Base-by-base conservation (phyloP, 1,140 invertebrate genomes). In the Sycobia sp. region DNA sequence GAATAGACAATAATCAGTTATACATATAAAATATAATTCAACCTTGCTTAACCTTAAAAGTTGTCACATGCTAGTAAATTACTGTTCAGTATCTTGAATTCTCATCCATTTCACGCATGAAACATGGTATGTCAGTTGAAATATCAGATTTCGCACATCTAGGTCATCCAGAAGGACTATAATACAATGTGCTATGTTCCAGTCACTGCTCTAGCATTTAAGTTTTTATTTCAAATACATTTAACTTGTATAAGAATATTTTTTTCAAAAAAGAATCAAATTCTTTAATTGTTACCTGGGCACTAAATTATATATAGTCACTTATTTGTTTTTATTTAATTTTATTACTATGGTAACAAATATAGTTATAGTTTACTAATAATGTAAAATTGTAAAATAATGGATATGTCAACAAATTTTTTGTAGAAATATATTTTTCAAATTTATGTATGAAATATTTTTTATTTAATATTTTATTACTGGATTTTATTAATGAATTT, bases 61-160 rank as follows among this genome's bases (percentile, higher is more conserved):
- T 62, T 23, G 41, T 23, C 32, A 32, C 22, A 34, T 54, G n/a
- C 20, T 54, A 13, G 25, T 46, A 9, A 27, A 60, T 60, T 60
- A 53, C 18, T 44, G 22, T 63, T 62, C 56, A 41, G 18, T 55
- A 56, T 54, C 63, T 67, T 57, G 25, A 50, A 47, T 69, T 70
- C 58, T 67, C 23, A 56, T 47, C 50, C 47, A 53, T 73, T 71
- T 72, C 49, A 73, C 58, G 69, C 69, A 69, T 76, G 76, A 77
- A 76, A 73, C 65, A 71, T 63, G 59, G 66, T 76, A 75, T 68
- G 55, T 63, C 67, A 61, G 55, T 41, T 69, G 43, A 68, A 54
- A 60, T 76, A 75, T 74, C 71, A 65, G 56, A 69, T 74, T 61
- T 71, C 68, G 63, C 65, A 68, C 66, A 71, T 69, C 59, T 71